These are phyloP conservation scores for Drosophila lini DNA, from an alignment of 1,140 invertebrate species.

Conservation along the genomic window DNA sequence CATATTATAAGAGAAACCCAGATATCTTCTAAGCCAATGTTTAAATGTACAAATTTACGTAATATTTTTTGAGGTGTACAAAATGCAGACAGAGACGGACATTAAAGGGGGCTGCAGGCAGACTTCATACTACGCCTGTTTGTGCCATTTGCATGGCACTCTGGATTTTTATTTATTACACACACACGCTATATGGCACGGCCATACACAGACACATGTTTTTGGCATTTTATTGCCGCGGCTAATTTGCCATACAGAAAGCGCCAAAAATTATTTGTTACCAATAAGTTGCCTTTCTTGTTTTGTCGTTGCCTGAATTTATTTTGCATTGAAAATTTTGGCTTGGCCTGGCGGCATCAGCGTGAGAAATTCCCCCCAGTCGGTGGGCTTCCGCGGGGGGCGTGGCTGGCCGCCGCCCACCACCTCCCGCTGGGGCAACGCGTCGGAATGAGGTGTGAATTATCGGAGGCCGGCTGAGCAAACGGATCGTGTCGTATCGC, in stretches of 20 bases:
- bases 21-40: too few relatives aligned
- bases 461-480: conserved; percentile 51
- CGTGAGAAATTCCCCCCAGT: conserved; percentile 68
- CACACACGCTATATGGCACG: conserved; percentile 25
- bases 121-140: conserved; percentile 58
- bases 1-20: background rate
- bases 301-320: conserved; percentile 45
- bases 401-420: conserved; percentile 3
- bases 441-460: conserved; percentile 75
- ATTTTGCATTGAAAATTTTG: conserved; percentile 68
- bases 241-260: conserved; percentile 81
- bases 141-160: conserved; percentile 72
- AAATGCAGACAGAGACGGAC: background rate
- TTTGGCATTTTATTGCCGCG: conserved; percentile 72
- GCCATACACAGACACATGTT: conserved; percentile 41
- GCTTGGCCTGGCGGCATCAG: conserved; percentile 29
- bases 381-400: background rate
- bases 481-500: conserved; percentile 13
- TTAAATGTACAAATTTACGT: background rate
- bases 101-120: background rate
- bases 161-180: conserved; percentile 72
- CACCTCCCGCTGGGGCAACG: conserved; percentile 13
- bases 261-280: conserved; percentile 64
- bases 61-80: conserved; percentile 16
- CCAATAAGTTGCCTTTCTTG: conserved; percentile 53